These are phyloP conservation scores for Gambusia affinis DNA, from an alignment of 2,113 vertebrate genomes.

Conservation along the genomic window DNA sequence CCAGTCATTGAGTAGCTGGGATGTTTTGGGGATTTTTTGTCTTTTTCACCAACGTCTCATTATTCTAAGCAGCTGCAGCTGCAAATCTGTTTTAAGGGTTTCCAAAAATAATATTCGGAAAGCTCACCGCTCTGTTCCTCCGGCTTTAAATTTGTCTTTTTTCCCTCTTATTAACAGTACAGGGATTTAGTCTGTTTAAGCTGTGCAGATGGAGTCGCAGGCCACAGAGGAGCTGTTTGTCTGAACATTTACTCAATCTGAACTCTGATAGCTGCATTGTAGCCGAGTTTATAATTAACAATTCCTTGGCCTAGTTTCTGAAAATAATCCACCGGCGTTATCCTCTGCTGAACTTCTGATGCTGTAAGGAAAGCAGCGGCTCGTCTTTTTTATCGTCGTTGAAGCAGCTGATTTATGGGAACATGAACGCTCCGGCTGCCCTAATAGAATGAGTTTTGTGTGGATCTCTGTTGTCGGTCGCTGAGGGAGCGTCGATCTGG, in stretches of 20 bases:
- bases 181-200: neutral
- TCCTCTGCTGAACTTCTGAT: conserved; percentile 21
- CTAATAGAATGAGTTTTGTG: neutral
- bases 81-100: conserved; percentile 12
- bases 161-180: neutral
- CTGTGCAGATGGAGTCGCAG: neutral
- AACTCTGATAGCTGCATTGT: conserved; percentile 19
- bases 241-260: conserved; percentile 3
- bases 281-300: conserved; percentile 53
- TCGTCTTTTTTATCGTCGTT: neutral
- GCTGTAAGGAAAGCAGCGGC: conserved; percentile 15
- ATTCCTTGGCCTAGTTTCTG: conserved; percentile 44
- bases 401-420: neutral
- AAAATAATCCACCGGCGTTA: conserved; percentile 33
- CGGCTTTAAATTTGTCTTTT: neutral
- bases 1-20: conserved; percentile 5
- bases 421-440: neutral
- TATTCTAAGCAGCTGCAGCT: conserved; percentile 22
- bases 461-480: conserved; percentile 32
- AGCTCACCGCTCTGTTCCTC: neutral
- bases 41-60: conserved; percentile 19
- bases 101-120: conserved; percentile 27
- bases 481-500: conserved; percentile 51
- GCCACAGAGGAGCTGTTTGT: neutral
- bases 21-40: conserved; percentile 5